phyloP scores from a whole-genome alignment of 2,797 vertebrate genomes.

The Rhinella marina region DNA sequence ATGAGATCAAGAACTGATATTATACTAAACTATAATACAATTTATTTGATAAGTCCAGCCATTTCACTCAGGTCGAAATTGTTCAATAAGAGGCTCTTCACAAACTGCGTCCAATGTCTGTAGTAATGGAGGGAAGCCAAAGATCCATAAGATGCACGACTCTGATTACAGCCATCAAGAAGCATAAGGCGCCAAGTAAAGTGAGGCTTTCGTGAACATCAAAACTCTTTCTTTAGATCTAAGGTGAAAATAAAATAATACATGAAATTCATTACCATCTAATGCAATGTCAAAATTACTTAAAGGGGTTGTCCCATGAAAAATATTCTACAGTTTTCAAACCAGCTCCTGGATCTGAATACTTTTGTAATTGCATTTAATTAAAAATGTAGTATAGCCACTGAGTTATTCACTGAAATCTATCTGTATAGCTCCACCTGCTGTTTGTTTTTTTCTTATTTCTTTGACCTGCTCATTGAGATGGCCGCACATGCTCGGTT shows the following conservation, averaged over 20 bases:
- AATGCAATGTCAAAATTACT: background rate
- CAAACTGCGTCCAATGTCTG: background rate
- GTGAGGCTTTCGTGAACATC: slow-evolving; percentile 45
- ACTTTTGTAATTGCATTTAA: too few relatives aligned
- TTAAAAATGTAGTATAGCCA: too few relatives aligned
- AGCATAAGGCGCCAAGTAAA: background rate
- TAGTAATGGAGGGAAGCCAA: background rate
- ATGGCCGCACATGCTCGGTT: too few relatives aligned
- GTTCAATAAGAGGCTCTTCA: background rate
- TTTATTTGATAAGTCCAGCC: background rate
- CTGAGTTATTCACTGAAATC: too few relatives aligned
- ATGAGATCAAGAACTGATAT: background rate
- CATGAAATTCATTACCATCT: background rate
- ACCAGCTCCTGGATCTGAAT: too few relatives aligned
- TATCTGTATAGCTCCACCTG: too few relatives aligned
- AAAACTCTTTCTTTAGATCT: slow-evolving; percentile 74
- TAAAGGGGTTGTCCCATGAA: too few relatives aligned
- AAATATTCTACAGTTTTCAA: too few relatives aligned
- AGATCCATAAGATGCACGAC: background rate
- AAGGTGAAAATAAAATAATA: slow-evolving; percentile 35
- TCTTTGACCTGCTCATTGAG: too few relatives aligned
- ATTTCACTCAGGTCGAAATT: background rate
- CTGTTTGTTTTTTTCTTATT: too few relatives aligned
- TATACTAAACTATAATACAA: slow-evolving; percentile 12
- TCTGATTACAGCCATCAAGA: background rate